Conservation (phyloP, 2,888 invertebrate genomes). For the Exocentrus adspersus region DNA sequence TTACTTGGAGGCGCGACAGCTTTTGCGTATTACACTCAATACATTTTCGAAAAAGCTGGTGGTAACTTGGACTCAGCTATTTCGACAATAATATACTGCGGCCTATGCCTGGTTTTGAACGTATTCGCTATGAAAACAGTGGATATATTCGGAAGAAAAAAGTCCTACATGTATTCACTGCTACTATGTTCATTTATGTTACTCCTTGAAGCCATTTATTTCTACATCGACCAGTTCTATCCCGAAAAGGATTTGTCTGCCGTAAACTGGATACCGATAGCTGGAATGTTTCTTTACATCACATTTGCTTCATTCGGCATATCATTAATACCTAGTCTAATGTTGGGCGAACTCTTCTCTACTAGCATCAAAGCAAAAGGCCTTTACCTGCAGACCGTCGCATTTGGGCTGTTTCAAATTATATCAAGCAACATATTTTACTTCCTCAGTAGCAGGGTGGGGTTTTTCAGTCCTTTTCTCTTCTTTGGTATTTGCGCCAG, state of each 20-base stretch:
- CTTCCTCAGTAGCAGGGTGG: slow-evolving; percentile 47
- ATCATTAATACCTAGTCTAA: slow-evolving; percentile 52
- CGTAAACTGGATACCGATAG: slow-evolving; percentile 39
- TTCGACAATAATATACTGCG: slow-evolving; percentile 30
- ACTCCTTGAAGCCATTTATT: slow-evolving; percentile 29
- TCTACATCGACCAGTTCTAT: slow-evolving; percentile 31
- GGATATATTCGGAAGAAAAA: slow-evolving; percentile 34
- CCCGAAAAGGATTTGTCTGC: slow-evolving; percentile 18
- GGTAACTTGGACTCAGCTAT: slow-evolving; percentile 43
- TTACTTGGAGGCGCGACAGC: slow-evolving; percentile 51
- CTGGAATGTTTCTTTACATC: slow-evolving; percentile 52
- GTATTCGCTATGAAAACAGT: slow-evolving; percentile 27
- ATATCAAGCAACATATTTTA: slow-evolving; percentile 46
- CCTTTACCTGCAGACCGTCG: slow-evolving; percentile 47
- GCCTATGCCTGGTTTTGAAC: slow-evolving; percentile 25
- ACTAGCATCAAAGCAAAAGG: slow-evolving; percentile 54
- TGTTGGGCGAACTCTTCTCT: slow-evolving; percentile 55
- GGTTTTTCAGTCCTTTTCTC: slow-evolving; percentile 51
- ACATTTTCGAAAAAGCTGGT: slow-evolving; percentile 54
- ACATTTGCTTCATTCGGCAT: slow-evolving; percentile 49
- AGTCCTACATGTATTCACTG: slow-evolving; percentile 34
- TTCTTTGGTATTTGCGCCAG: slow-evolving; percentile 47
- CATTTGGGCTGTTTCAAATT: slow-evolving; percentile 36
- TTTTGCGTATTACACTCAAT: slow-evolving; percentile 51
- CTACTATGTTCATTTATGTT: slow-evolving; percentile 24